Conservation (phyloP, 2,797 vertebrate genomes). For the Mycteria americana region DNA sequence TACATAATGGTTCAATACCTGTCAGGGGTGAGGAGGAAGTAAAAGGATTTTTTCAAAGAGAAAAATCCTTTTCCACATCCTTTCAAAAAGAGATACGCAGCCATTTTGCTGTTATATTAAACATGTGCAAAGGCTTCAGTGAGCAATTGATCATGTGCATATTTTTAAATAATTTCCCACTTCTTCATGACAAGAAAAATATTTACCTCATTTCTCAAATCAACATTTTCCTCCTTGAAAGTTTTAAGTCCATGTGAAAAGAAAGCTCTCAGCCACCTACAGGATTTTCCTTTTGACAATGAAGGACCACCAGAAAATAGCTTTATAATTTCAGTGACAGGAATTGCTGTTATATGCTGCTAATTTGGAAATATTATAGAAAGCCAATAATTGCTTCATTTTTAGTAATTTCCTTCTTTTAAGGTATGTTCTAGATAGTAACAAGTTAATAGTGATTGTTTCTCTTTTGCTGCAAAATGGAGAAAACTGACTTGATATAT, state of each 20-base stretch:
- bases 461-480: neutral
- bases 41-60: neutral
- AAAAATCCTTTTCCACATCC: neutral
- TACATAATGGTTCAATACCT: neutral
- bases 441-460: neutral
- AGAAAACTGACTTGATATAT: neutral
- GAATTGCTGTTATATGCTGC: neutral
- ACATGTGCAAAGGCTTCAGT: neutral
- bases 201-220: neutral
- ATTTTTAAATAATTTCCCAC: neutral
- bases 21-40: neutral
- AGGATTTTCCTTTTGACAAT: neutral
- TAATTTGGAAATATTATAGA: neutral
- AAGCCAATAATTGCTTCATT: neutral
- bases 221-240: neutral
- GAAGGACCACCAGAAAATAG: neutral
- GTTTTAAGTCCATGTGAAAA: neutral
- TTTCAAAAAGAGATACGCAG: neutral
- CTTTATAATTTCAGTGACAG: neutral
- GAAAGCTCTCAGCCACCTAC: neutral
- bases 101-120: neutral
- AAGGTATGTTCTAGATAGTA: neutral
- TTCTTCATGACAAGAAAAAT: neutral
- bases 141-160: neutral
- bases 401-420: neutral